These are phyloP conservation scores for Monopterus albus DNA, from an alignment of 2,113 vertebrate species.

Conservation along the genomic window DNA sequence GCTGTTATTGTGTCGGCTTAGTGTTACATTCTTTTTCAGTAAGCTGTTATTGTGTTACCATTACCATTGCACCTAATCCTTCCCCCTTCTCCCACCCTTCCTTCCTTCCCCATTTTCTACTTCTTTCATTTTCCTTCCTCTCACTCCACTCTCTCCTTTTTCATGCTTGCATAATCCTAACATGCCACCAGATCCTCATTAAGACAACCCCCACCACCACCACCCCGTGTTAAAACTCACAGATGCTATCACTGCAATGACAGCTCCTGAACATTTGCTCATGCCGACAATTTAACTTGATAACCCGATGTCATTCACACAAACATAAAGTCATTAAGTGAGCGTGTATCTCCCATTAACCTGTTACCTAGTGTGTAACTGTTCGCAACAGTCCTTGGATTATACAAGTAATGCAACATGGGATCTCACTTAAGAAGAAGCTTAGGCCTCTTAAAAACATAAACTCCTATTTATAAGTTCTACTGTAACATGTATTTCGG, in stretches of 20 bases:
- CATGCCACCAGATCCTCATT: slow-evolving; percentile 29
- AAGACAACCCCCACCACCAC: not conserved
- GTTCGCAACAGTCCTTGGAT: slow-evolving; percentile 36
- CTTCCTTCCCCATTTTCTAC: too few relatives aligned
- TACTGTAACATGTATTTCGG: too few relatives aligned
- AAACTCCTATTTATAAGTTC: slow-evolving; percentile 9
- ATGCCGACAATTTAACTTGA: slow-evolving; percentile 1
- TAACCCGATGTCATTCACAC: slow-evolving; percentile 22
- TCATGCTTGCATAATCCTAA: slow-evolving; percentile 23
- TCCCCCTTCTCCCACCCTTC: too few relatives aligned
- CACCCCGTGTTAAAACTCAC: not conserved
- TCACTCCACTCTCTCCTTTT: too few relatives aligned
- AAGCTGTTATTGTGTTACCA: too few relatives aligned
- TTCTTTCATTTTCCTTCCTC: too few relatives aligned
- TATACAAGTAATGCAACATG: slow-evolving; percentile 47
- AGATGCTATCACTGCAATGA: not conserved
- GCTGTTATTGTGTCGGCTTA: too few relatives aligned
- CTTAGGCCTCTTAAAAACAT: slow-evolving; percentile 17
- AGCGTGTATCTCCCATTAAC: slow-evolving; percentile 47
- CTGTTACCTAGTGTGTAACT: slow-evolving; percentile 54
- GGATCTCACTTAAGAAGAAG: slow-evolving; percentile 11
- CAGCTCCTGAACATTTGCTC: slow-evolving; percentile 10
- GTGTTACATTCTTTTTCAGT: too few relatives aligned
- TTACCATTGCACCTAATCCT: too few relatives aligned
- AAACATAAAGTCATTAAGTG: slow-evolving; percentile 46